These are phyloP conservation scores for Trichomycterus rosablanca DNA, from an alignment of 2,113 vertebrate genomes.

Conservation along the genomic window DNA sequence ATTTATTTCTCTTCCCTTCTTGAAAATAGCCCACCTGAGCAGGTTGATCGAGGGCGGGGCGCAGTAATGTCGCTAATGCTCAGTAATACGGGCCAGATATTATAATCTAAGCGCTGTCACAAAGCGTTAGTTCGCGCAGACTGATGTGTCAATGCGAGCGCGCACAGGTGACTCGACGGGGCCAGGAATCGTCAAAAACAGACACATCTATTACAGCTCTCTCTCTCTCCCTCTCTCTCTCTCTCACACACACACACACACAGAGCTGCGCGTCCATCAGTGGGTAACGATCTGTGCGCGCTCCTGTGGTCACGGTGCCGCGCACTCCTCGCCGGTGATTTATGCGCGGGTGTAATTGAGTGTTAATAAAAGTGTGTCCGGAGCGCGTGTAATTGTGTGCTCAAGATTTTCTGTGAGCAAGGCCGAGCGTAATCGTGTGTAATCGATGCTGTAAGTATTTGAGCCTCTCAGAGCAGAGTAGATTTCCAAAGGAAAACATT, in stretches of 20 bases:
- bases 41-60: slow-evolving; percentile 47
- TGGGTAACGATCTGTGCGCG: slow-evolving; percentile 43
- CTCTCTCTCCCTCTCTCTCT: slow-evolving; percentile 1
- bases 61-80: slow-evolving; percentile 71
- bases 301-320: slow-evolving; percentile 49
- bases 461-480: slow-evolving; percentile 50
- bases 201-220: slow-evolving; percentile 62
- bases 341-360: slow-evolving; percentile 75
- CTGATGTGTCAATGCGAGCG: slow-evolving; percentile 75
- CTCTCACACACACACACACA: slow-evolving; percentile 7
- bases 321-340: slow-evolving; percentile 59
- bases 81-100: slow-evolving; percentile 76
- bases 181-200: slow-evolving; percentile 68
- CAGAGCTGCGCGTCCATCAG: slow-evolving; percentile 13
- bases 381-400: slow-evolving; percentile 72
- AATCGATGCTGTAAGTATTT: slow-evolving; percentile 67
- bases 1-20: slow-evolving; percentile 54
- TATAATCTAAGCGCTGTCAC: slow-evolving; percentile 80
- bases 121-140: slow-evolving; percentile 70
- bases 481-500: slow-evolving; percentile 35
- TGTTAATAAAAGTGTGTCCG: slow-evolving; percentile 78
- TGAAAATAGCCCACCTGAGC: slow-evolving; percentile 64
- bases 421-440: slow-evolving; percentile 71
- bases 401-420: slow-evolving; percentile 63
- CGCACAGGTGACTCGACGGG: slow-evolving; percentile 63